These are phyloP conservation scores for Nasua narica DNA, from an alignment of 2,797 vertebrate genomes.

Conservation along the genomic window DNA sequence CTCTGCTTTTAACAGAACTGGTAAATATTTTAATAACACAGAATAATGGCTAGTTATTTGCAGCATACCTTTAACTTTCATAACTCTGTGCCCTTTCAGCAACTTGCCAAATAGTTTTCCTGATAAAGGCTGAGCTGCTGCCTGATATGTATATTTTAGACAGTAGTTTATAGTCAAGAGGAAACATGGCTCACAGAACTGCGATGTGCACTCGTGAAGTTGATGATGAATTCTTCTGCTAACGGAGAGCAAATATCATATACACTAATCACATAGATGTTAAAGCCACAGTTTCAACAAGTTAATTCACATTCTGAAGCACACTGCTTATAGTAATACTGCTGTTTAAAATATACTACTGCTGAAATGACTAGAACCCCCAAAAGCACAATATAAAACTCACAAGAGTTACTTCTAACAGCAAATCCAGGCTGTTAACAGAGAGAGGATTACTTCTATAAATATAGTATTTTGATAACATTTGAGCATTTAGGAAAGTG, in stretches of 20 bases:
- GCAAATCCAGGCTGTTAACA: constrained; percentile 70
- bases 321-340: constrained; percentile 74
- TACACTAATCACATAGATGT: constrained; percentile 75
- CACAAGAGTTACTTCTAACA: constrained; percentile 62
- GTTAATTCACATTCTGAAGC: constrained; percentile 79
- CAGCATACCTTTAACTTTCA: not conserved
- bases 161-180: constrained; percentile 68
- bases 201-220: constrained; percentile 68
- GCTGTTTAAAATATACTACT: constrained; percentile 76
- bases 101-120: not conserved
- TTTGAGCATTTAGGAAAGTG: constrained; percentile 60
- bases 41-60: constrained; percentile 46
- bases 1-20: constrained; percentile 35
- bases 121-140: constrained; percentile 53
- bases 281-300: constrained; percentile 77
- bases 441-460: constrained; percentile 61
- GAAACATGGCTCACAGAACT: constrained; percentile 69
- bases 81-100: constrained; percentile 38
- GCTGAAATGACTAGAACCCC: constrained; percentile 69
- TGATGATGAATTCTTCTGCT: constrained; percentile 64
- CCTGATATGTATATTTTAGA: constrained; percentile 61
- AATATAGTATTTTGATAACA: constrained; percentile 55
- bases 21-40: constrained; percentile 29
- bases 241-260: constrained; percentile 71
- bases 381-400: constrained; percentile 81